Base-by-base conservation (phyloP, 1,140 invertebrate species). In the Myzus persicae region DNA sequence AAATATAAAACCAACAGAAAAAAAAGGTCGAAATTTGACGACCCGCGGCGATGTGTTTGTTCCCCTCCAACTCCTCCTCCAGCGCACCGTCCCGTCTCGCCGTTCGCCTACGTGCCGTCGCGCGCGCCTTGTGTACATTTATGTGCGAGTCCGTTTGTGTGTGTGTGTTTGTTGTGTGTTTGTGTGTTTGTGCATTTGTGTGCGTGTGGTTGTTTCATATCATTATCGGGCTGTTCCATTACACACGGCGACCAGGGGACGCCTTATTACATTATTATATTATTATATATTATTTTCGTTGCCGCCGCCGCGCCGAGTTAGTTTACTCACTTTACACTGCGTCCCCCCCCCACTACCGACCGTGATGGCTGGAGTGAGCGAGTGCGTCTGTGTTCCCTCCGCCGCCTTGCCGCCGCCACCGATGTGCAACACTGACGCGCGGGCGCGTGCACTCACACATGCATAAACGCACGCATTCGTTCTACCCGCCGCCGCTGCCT, bases 191-290 rank as follows among this genome's bases (percentile, higher is more conserved):
- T 26, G 40, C 3, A 24, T 18, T 24, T n/a, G 36, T 81, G 54
- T 36, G 38, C 8, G 59, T 91, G 90, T n/a, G 31, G 59, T 91
- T 81, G 67, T 91, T 91, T 91, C 42, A 26, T 76, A 91, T 91
- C 42, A 91, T 91, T 91, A 91, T 91, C 90, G 54, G 67, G 59
- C 48, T 36, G 90, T 91, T 91, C 67, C 67, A 91, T 91, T 91
- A 91, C 90, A 91, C 42, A 81, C 90, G 90, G 76, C 54, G 90
- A 91, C 90, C 90, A 31, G 54, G 24, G 42, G 90, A 76, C 90
- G 59, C 90, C 90, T 91, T 81, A 91, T 91, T 91, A 82, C 67
- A 36, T 82, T 91, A 91, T 81, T 76, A 67, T 90, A 67, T 59
- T 51, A 51, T 51, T 54, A 67, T 76, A 59, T 76, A n/a, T 76